Percentiles rank a stretch among this genome's conserved stretches.
Conservation (phyloP, 1,140 invertebrate species). For the Lanistes nyassanus region DNA sequence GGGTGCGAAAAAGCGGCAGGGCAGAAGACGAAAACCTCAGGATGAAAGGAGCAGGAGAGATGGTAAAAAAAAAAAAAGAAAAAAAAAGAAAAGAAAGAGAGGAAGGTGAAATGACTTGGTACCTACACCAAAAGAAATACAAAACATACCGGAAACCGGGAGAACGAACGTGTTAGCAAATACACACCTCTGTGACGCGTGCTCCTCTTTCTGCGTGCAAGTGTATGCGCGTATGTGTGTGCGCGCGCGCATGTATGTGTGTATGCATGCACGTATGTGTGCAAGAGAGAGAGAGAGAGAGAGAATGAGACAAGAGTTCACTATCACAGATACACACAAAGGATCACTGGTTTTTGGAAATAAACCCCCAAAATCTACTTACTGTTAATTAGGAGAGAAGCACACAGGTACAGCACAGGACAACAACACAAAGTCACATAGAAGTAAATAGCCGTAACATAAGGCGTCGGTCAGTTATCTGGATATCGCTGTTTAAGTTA, state of each 20-base stretch:
- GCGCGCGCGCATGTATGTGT: neutral
- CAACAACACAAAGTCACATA: too few species aligned
- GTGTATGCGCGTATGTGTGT: constrained; percentile 9
- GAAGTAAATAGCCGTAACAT: too few species aligned
- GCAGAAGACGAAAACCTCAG: neutral
- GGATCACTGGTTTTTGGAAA: too few species aligned
- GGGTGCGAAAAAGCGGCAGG: neutral
- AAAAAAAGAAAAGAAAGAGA: neutral
- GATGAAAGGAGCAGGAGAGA: neutral
- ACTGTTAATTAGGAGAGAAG: too few species aligned
- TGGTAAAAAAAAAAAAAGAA: neutral
- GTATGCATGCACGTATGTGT: neutral
- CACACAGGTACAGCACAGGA: too few species aligned
- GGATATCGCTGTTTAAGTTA: too few species aligned
- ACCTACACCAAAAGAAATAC: neutral
- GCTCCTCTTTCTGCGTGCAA: too few species aligned
- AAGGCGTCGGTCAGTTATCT: too few species aligned
- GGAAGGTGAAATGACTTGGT: too few species aligned
- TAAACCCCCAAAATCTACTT: too few species aligned
- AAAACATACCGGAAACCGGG: neutral
- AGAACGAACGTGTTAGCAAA: neutral
- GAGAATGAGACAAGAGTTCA: too few species aligned
- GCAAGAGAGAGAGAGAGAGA: neutral
- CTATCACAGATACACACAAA: too few species aligned
- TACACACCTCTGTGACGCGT: neutral